These are phyloP conservation scores for Peromyscus melanophrys DNA, from an alignment of 2,797 vertebrate species.

Conservation along the genomic window DNA sequence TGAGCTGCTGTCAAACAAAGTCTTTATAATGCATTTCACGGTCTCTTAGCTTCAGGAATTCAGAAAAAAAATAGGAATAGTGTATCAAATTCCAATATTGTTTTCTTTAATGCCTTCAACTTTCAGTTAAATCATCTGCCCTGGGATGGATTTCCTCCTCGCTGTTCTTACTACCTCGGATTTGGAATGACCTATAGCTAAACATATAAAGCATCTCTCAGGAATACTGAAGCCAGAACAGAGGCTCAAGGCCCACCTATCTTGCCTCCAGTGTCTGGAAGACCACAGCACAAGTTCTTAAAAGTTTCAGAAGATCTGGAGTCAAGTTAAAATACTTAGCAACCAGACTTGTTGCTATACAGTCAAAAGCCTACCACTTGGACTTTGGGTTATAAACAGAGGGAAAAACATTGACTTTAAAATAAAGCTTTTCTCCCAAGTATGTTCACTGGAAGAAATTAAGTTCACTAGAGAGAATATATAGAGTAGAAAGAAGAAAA, in stretches of 20 bases:
- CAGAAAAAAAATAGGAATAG: background rate
- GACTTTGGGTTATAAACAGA: background rate
- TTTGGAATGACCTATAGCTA: background rate
- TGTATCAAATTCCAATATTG: slow-evolving; percentile 1
- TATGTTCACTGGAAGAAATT: background rate
- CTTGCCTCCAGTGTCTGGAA: background rate
- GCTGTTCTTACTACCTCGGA: background rate
- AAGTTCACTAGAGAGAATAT: background rate
- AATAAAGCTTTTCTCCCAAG: background rate
- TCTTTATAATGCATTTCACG: background rate
- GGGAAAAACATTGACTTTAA: background rate
- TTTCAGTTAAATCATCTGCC: slow-evolving; percentile 6
- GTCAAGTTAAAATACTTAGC: background rate
- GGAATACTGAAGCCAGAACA: background rate
- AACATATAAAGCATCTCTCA: background rate
- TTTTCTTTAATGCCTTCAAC: background rate
- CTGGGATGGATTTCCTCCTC: background rate
- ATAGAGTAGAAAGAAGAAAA: background rate
- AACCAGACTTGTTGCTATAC: background rate
- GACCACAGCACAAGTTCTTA: background rate
- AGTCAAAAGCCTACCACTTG: background rate
- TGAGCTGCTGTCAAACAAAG: background rate
- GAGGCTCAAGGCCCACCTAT: background rate
- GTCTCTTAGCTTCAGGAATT: slow-evolving; percentile 14
- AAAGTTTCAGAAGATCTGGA: background rate